These are phyloP conservation scores for Microcebus lehilahytsara DNA, from an alignment of 2,113 vertebrate genomes.

Conservation along the genomic window DNA sequence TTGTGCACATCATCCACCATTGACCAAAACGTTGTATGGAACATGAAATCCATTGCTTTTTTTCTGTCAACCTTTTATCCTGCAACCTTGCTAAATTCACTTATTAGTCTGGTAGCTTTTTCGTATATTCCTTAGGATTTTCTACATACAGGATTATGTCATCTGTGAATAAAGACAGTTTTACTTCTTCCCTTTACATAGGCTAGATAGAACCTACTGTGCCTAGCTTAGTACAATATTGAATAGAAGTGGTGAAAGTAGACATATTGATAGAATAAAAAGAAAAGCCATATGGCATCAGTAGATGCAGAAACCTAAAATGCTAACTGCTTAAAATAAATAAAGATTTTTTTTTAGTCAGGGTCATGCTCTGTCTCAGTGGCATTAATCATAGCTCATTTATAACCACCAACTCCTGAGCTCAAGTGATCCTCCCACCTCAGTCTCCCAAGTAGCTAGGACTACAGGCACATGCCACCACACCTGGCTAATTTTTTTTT, in stretches of 20 bases:
- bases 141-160: not conserved
- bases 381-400: too few relatives aligned
- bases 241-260: not conserved
- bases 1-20: too few relatives aligned
- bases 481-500: too few relatives aligned
- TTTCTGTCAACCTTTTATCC: not conserved
- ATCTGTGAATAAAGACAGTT: not conserved
- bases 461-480: too few relatives aligned
- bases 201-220: not conserved
- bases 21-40: too few relatives aligned
- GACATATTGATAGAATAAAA: not conserved
- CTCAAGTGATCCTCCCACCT: too few relatives aligned
- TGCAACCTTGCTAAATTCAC: not conserved
- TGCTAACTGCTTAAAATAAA: not conserved
- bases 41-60: not conserved
- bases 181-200: slow-evolving; percentile 21
- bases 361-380: too few relatives aligned
- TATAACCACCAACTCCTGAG: too few relatives aligned
- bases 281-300: not conserved
- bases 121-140: not conserved
- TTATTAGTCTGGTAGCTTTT: not conserved
- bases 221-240: not conserved
- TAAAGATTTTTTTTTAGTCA: too few relatives aligned
- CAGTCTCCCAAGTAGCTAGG: too few relatives aligned
- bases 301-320: not conserved